Conservation (phyloP, 2,113 vertebrate genomes). For the Cacatua alba region DNA sequence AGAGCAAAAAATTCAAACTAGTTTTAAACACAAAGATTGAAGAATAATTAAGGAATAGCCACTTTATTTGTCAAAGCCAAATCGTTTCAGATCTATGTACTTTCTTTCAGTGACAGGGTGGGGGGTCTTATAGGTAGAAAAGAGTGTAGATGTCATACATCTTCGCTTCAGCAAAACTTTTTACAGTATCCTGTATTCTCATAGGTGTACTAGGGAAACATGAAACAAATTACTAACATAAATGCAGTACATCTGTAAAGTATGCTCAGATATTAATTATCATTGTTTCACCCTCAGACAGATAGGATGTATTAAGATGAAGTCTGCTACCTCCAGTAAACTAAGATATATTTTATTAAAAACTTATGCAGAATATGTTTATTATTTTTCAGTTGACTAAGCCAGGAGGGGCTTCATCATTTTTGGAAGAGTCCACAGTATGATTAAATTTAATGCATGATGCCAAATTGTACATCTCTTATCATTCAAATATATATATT, state of each 20-base stretch:
- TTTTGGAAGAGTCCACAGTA: background rate
- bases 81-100: background rate
- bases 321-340: background rate
- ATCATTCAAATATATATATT: background rate
- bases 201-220: background rate
- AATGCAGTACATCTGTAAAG: background rate
- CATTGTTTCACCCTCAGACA: background rate
- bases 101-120: background rate
- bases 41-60: background rate
- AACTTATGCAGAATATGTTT: background rate
- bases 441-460: background rate
- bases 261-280: background rate
- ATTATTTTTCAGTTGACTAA: background rate
- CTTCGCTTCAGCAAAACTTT: background rate
- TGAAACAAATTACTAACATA: background rate
- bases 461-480: background rate
- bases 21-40: background rate
- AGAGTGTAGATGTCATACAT: background rate
- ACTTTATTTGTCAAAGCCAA: background rate
- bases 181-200: background rate
- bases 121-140: background rate
- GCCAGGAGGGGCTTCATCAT: background rate
- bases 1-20: background rate
- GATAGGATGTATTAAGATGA: background rate
- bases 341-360: background rate